Evolutionary conservation across 1,140 invertebrate genomes (phyloP), one percentile per base, ranked within the genome.

Genomic region (Colletes gigas): DNA sequence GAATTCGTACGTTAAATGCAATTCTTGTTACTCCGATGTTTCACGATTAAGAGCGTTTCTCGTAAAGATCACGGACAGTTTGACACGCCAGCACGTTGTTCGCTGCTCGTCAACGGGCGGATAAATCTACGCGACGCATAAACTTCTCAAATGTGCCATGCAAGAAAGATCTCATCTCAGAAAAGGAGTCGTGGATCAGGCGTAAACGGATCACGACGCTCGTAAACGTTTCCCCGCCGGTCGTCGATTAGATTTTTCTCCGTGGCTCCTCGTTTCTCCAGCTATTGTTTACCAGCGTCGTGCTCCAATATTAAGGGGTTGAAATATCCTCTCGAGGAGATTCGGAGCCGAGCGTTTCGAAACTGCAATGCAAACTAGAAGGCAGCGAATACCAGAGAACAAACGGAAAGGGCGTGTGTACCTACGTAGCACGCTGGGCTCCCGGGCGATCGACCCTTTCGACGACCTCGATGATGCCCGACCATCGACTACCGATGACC

Each of bases 361-460:
- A 55, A 73, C 60, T 65, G 21, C 39, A 10, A 55, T 78, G 68
- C 69, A 65, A 65, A 73, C 57, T 78, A 72, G 54, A 15, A 68
- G 60, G 47, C 65, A 67, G 65, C 50, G 30, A 6, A 15, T 41
- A 70, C 52, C 15, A 44, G n/a, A 47, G 39, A 67, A 47, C 30
- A 41, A 67, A 54, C 60, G 68, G 12, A 41, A 70, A 69, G 63
- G 65, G 44, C n/a, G 65, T 50, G 65, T 67, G 47, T 44, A 30
- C 30, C 30, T 30, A 67, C 65, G 44, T 50, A 50, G 44, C 65
- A 55, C 54, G 9, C 12, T 5, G 3, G n/a, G 0, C 39, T 17
- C 65, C 50, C n/a, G 47, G 44, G 3, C 3, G 65, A 67, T 50
- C 65, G 65, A 67, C 65, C 44, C 44, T 44, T 65, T 65, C 9